Conservation (phyloP, 2,888 invertebrate species). For the Drosophila recens region DNA sequence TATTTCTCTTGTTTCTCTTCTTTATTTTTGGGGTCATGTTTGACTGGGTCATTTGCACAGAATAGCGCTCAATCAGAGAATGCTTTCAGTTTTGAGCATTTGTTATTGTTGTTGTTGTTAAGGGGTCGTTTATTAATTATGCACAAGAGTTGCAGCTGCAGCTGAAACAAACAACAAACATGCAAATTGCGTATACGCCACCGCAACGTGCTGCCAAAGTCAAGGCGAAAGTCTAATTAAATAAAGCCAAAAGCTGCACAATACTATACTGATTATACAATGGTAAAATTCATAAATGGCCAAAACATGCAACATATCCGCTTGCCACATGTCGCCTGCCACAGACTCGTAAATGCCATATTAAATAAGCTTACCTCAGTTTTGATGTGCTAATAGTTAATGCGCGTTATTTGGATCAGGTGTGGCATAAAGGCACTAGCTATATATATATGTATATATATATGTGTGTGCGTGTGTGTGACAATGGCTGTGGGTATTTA, state of each 20-base stretch:
- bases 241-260: constrained; percentile 37
- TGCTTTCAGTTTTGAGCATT: constrained; percentile 3
- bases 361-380: constrained; percentile 35
- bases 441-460: background rate
- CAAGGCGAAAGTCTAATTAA: constrained; percentile 51
- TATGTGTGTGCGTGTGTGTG: constrained; percentile 6
- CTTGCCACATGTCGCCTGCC: constrained; percentile 37
- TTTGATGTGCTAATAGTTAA: constrained; percentile 48
- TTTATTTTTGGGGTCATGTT: constrained; percentile 37
- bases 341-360: constrained; percentile 41
- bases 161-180: constrained; percentile 25
- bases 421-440: constrained; percentile 27
- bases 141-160: constrained; percentile 34
- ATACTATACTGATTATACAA: constrained; percentile 51
- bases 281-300: constrained; percentile 34
- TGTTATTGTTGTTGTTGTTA: constrained; percentile 17
- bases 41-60: constrained; percentile 57
- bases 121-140: constrained; percentile 58
- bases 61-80: constrained; percentile 57
- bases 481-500: constrained; percentile 34
- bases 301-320: constrained; percentile 3
- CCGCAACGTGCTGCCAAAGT: constrained; percentile 19
- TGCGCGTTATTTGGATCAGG: constrained; percentile 50
- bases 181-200: constrained; percentile 59
- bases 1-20: constrained; percentile 6